Percentiles rank a stretch among this genome's conserved stretches.
phyloP scores from a whole-genome alignment of 2,113 vertebrate species.

The Syrmaticus mikado region DNA sequence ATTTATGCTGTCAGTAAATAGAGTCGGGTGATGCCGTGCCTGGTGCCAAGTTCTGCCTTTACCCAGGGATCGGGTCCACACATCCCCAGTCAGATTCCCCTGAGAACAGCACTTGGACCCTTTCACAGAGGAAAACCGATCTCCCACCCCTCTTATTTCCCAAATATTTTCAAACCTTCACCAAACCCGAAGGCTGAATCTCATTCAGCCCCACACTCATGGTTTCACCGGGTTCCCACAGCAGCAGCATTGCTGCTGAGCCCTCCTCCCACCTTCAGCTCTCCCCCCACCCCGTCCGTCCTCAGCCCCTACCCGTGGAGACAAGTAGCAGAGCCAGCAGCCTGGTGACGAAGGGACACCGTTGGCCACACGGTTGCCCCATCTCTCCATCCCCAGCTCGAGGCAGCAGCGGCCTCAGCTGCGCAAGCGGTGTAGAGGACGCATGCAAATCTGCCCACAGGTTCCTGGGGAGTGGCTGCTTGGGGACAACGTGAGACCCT shows the following conservation, averaged over 20 bases:
- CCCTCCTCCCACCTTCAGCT: not conserved
- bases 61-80: not conserved
- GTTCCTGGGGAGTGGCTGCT: not conserved
- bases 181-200: not conserved
- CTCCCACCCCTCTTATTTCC: not conserved
- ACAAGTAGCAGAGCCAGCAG: not conserved
- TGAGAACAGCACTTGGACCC: not conserved
- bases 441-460: not conserved
- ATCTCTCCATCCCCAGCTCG: rapidly evolving
- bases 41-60: not conserved
- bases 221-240: not conserved
- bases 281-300: not conserved
- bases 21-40: not conserved
- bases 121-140: not conserved
- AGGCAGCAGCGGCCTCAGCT: not conserved
- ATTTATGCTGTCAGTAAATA: not conserved
- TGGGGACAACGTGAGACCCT: rapidly evolving
- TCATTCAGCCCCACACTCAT: not conserved
- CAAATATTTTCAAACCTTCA: not conserved
- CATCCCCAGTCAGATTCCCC: not conserved
- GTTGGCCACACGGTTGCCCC: not conserved
- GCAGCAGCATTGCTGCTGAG: not conserved
- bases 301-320: not conserved
- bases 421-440: not conserved
- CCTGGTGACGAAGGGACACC: rapidly evolving